phyloP scores from a whole-genome alignment of 2,113 vertebrate species.

The Alethe diademata region DNA sequence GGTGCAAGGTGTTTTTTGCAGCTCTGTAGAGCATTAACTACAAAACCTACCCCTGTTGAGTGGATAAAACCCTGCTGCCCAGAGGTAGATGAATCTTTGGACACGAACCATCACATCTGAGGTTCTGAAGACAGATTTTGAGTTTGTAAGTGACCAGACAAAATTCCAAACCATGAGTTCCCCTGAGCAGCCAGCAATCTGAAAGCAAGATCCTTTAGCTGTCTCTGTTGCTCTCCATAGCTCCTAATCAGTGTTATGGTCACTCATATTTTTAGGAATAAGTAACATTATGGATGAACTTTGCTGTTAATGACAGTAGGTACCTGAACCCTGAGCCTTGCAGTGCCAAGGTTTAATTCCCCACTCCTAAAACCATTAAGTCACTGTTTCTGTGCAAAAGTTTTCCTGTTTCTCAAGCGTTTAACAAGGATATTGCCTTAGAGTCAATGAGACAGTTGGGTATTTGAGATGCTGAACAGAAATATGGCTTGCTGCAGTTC shows the following conservation, averaged over 20 bases:
- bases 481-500: neutral
- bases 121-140: neutral
- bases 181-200: neutral
- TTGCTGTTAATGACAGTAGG: neutral
- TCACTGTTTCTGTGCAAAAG: neutral
- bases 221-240: neutral
- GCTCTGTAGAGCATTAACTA: neutral
- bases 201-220: neutral
- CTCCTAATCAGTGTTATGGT: neutral
- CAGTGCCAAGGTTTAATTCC: neutral
- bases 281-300: fast-evolving
- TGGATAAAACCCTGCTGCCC: neutral
- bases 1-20: neutral
- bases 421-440: neutral
- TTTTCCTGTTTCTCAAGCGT: neutral
- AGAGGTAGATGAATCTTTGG: neutral
- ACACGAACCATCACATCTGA: neutral
- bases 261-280: neutral
- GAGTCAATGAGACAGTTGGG: neutral
- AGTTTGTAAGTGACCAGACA: neutral
- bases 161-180: neutral
- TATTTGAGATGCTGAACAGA: neutral
- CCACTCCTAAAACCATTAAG: neutral
- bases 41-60: neutral
- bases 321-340: neutral